Base-by-base conservation (phyloP, 2,797 vertebrate species). In the Echeneis naucrates region DNA sequence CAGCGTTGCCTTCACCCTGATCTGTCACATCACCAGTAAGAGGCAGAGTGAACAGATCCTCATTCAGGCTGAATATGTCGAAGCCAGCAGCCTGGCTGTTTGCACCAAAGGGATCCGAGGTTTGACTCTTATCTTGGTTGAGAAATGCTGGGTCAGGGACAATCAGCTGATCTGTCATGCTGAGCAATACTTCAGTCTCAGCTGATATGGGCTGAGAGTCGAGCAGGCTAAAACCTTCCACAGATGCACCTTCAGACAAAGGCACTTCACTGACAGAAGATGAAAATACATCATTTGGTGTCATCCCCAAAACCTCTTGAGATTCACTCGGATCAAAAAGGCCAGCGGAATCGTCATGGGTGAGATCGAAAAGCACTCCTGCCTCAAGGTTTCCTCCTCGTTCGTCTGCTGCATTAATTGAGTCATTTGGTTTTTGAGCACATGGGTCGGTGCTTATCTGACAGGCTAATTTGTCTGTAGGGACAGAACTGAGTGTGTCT, bases 11-110 rank as follows among this genome's bases (percentile, higher is more conserved):
- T 83, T 11, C 69, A 56, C 24, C 70, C 63, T 75, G 57, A 48
- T 82, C 47, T 16, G 77, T 27, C 11, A 17, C 48, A 57, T 64
- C 65, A 30, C 75, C 60, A 33, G 61, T 0, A 35, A 64, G 21
- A 27, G 81, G 30, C 53, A 79, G 86, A 75, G 44, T 24, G 68
- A 88, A 70, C 3, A 75, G 58, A 52, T 17, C 6, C 17, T 69
- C 58, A 10, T 89, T 81, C 57, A 85, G 83, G 65, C 64, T 47
- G 61, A 94, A 91, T 52, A 93, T 84, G 64, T 94, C 92, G 51
- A 92, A 87, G 68, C 68, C 66, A 10, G 53, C 21, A 2, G 5
- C 73, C 33, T 80, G 77, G 50, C 27, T 65, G 30, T 76, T 53
- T 14, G 50, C 17, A 10, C 7, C 52, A 4, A 78, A 80, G 42